phyloP scores from a whole-genome alignment of 2,797 vertebrate species.

The Capromys pilorides region DNA sequence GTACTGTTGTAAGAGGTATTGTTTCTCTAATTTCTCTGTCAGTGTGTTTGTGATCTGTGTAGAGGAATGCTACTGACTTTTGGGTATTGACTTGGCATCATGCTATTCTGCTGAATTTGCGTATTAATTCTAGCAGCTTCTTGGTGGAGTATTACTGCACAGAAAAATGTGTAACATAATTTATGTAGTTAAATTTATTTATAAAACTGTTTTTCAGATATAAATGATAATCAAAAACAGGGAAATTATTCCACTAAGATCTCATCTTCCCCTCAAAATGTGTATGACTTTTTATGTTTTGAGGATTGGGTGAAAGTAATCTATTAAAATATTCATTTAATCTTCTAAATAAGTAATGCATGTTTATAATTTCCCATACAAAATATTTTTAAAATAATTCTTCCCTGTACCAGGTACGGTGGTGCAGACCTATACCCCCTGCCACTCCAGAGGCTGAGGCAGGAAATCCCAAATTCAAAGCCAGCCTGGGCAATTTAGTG shows the following conservation, averaged over 20 bases:
- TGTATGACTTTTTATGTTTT: neutral
- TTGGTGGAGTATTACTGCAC: constrained; percentile 17
- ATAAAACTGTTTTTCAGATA: constrained; percentile 49
- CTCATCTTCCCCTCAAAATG: neutral
- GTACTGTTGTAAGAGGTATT: too few relatives aligned
- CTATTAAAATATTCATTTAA: constrained; percentile 44
- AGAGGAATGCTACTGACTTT: too few relatives aligned
- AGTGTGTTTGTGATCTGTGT: too few relatives aligned
- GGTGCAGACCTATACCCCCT: neutral
- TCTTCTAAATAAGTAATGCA: constrained; percentile 35
- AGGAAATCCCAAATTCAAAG: neutral
- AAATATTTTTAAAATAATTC: neutral
- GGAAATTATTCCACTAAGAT: constrained; percentile 34
- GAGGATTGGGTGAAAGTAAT: neutral
- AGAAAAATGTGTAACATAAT: constrained; percentile 57
- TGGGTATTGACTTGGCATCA: too few relatives aligned
- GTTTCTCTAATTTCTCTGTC: too few relatives aligned
- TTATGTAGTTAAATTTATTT: constrained; percentile 57
- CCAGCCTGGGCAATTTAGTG: neutral
- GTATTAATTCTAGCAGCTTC: too few relatives aligned
- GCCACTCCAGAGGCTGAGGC: neutral
- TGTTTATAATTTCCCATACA: neutral
- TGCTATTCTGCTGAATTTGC: too few relatives aligned
- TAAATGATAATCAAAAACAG: constrained; percentile 36
- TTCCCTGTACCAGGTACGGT: neutral